phyloP scores from a whole-genome alignment of 1,140 invertebrate species.

The Megathymus violae region DNA sequence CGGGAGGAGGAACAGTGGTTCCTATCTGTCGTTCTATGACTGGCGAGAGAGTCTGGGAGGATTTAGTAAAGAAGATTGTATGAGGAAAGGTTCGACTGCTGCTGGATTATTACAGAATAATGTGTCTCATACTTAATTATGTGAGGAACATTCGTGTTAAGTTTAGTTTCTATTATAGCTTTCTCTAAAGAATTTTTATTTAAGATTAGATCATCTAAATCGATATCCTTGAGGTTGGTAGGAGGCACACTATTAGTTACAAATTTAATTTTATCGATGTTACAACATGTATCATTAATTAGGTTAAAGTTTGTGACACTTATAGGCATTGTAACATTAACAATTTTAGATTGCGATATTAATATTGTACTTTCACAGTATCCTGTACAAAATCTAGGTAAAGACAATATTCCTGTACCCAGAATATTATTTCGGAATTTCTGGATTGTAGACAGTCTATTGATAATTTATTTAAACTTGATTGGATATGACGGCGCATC shows the following conservation, averaged over 20 bases:
- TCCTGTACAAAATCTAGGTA: background rate
- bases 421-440: background rate
- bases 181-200: background rate
- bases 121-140: conserved; percentile 5
- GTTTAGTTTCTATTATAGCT: background rate
- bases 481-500: conserved; percentile 25
- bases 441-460: conserved; percentile 10
- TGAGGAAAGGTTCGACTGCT: background rate
- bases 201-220: background rate
- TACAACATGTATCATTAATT: conserved; percentile 18
- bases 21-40: background rate
- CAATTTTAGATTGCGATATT: conserved; percentile 1
- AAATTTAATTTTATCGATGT: background rate
- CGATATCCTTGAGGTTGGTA: background rate
- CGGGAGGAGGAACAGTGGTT: background rate
- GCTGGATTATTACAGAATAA: background rate
- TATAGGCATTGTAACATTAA: background rate
- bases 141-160: background rate
- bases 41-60: background rate
- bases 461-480: conserved; percentile 3
- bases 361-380: conserved; percentile 18
- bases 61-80: background rate
- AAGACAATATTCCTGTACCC: background rate
- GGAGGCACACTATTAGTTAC: conserved; percentile 4
- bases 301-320: conserved; percentile 6